Evolutionary conservation across 2,888 invertebrate species (phyloP).

Genomic region (Amphimallon solstitiale): DNA sequence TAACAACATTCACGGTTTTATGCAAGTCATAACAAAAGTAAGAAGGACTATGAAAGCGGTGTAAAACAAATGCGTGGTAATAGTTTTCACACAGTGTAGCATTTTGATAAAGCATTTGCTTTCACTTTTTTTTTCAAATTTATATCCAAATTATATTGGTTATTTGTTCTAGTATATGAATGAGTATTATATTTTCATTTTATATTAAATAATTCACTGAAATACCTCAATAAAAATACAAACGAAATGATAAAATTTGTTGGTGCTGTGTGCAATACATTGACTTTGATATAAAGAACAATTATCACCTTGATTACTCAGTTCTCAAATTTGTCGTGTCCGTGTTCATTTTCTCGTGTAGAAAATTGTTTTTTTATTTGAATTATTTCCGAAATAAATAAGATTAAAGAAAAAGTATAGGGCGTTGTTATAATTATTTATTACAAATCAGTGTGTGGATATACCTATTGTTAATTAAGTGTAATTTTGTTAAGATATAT

Average conservation of each 20-base stretch:
- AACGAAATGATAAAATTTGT: slow-evolving; percentile 41
- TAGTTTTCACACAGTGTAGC: too few relatives aligned
- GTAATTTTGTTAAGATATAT: too few relatives aligned
- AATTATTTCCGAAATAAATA: not conserved
- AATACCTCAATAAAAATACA: slow-evolving; percentile 18
- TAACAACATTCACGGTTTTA: too few relatives aligned
- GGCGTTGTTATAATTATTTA: too few relatives aligned
- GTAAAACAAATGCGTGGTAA: too few relatives aligned
- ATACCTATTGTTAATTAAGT: too few relatives aligned
- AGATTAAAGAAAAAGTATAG: not conserved
- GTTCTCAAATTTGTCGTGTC: slow-evolving; percentile 21
- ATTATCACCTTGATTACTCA: slow-evolving; percentile 34
- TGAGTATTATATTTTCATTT: slow-evolving; percentile 4
- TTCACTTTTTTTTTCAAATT: too few relatives aligned
- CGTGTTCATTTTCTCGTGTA: slow-evolving; percentile 13
- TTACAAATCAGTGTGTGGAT: too few relatives aligned
- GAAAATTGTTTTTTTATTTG: not conserved
- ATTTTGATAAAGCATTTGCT: too few relatives aligned
- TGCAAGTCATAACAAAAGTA: too few relatives aligned
- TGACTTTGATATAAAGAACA: slow-evolving; percentile 40
- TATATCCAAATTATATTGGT: not conserved
- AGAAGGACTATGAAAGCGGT: too few relatives aligned
- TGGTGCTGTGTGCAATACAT: slow-evolving; percentile 41
- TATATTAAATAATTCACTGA: slow-evolving; percentile 14
- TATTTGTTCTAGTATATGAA: slow-evolving; percentile 1